Base-by-base conservation (phyloP, 2,113 vertebrate genomes). In the Australoheros scitulus region DNA sequence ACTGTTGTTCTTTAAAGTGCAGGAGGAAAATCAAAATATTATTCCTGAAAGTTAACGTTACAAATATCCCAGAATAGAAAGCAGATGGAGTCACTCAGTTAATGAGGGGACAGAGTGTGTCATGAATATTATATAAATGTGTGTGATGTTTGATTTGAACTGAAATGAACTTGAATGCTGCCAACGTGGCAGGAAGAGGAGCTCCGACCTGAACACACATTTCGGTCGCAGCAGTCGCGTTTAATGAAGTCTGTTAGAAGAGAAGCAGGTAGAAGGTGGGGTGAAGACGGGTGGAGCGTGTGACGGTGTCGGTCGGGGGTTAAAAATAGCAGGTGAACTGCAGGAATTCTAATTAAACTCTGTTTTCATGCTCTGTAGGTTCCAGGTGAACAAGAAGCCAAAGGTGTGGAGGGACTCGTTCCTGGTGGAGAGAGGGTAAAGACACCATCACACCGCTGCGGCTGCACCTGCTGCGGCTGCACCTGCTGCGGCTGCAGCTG, bases 391-490 rank as follows among this genome's bases (percentile, higher is more conserved):
- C 93, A 98, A 95, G 95, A 99, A 97, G 92, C 91, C 96, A 56
- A 96, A 97, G 88, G 92, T 98, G 68, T 99, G 98, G 98, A 96
- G 98, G 81, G 98, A 99, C 92, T 99, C 97, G 0, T 99, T 99
- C 80, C 96, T 99, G 83, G 98, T 99, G 88, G 98, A 99, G 93
- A 96, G 98, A 95, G 98, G 98, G 98, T 99, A 92, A 97, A 83
- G 72, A 14, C 5, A 7, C 43, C 38, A 13, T 13, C 20, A 15
- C 41, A 1, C 10, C 17, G 1, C 34, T n/a, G n/a, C 38, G 41
- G 63, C 61, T n/a, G 3, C 29, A 4, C 3, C 29, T 29, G 29
- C 29, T 29, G 29, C 24, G 2, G 2, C 24, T 26, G 26, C 26
- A n/a, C n/a, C 38, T 41, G 63, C 61, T n/a, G 29, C 29, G 1